phyloP scores from a whole-genome alignment of 2,888 invertebrate species.

The Cinara cedri region DNA sequence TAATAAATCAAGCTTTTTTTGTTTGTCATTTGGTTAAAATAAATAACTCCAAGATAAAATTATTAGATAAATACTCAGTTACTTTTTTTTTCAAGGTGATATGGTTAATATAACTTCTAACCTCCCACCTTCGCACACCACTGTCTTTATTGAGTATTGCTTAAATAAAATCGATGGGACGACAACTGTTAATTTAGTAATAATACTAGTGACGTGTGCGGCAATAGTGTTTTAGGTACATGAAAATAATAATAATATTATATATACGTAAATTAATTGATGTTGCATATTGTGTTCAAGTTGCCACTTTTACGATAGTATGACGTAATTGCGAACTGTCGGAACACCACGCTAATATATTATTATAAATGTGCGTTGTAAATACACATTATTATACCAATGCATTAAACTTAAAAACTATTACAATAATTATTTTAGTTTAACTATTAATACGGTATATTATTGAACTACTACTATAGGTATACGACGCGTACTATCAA shows the following conservation, averaged over 20 bases:
- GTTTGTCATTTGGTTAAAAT: no score
- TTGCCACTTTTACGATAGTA: conserved; percentile 4
- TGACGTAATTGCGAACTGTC: conserved; percentile 42
- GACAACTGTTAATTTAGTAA: not conserved
- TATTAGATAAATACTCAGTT: no score
- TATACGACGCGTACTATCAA: no score
- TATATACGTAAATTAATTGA: not conserved
- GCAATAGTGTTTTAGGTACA: conserved; percentile 12
- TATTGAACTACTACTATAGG: not conserved
- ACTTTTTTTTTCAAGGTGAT: no score
- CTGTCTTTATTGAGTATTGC: no score
- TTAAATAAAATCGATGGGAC: no score
- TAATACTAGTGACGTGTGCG: not conserved
- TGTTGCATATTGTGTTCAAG: conserved; percentile 33
- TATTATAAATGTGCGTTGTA: not conserved
- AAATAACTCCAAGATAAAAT: no score
- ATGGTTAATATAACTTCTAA: no score
- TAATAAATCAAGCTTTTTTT: no score
- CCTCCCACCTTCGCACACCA: no score
- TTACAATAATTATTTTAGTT: not conserved
- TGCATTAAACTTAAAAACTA: conserved; percentile 30
- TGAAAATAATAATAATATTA: conserved; percentile 25
- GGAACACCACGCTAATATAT: conserved; percentile 30
- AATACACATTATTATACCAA: not conserved
- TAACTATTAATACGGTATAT: not conserved